These are phyloP conservation scores for Tridacna crocea DNA, from an alignment of 2,888 invertebrate genomes.

Conservation along the genomic window DNA sequence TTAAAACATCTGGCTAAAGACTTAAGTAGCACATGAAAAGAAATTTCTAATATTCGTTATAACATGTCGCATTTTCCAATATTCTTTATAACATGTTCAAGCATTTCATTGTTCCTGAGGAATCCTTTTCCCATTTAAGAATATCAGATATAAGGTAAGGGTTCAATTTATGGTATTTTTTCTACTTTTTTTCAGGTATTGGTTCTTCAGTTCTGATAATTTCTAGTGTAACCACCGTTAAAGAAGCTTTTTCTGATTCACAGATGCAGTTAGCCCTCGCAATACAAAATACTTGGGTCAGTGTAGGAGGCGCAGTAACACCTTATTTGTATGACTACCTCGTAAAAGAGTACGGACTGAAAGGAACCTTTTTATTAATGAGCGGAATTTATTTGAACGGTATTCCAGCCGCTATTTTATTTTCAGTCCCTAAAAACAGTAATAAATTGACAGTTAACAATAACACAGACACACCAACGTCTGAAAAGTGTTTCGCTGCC, in stretches of 20 bases:
- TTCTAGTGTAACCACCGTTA: not conserved
- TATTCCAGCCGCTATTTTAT: not conserved
- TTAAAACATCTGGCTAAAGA: too few species aligned
- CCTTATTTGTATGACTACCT: not conserved
- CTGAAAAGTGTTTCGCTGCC: not conserved
- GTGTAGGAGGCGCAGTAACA: not conserved
- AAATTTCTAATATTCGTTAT: too few species aligned
- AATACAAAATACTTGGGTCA: not conserved
- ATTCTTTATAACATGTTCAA: too few species aligned
- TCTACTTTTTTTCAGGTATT: not conserved
- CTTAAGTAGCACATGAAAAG: too few species aligned
- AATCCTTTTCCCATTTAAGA: too few species aligned
- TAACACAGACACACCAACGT: not conserved
- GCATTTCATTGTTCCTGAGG: too few species aligned
- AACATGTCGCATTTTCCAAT: too few species aligned
- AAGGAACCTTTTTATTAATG: not conserved
- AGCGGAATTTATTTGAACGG: not conserved
- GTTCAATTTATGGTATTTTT: too few species aligned
- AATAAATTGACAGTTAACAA: not conserved
- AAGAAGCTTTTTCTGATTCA: not conserved
- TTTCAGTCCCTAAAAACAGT: not conserved
- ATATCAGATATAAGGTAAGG: too few species aligned
- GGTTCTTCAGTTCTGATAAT: not conserved
- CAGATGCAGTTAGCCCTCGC: not conserved
- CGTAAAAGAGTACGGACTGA: not conserved